Evolutionary conservation across 2,113 vertebrate genomes (phyloP), one percentile per base, ranked within the genome.

Genomic region (Pachypanchax playfairii): DNA sequence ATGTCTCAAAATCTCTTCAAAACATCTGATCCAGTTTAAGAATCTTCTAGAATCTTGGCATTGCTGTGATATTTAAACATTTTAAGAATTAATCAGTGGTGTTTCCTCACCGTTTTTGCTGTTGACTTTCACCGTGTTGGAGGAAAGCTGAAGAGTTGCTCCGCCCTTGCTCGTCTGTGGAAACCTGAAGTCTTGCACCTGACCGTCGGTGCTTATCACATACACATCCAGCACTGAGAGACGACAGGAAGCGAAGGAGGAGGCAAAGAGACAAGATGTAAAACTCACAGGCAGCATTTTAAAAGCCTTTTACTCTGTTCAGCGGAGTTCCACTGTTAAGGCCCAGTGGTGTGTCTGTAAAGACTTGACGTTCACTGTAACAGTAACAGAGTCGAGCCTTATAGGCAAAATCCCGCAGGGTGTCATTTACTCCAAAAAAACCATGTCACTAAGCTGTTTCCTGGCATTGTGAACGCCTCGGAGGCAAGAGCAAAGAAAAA

Each of bases 51-150:
- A 36, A 29, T 26, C 1, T 55, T 12, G 35, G 28, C n/a, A 46
- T 35, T 33, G 26, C 22, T 0, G 29, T 25, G 39, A 44, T 11
- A 31, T 0, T n/a, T 42, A 15, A 51, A 18, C 17, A 35, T 12
- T 26, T 10, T 20, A 10, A 3, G 7, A 13, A 22, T 6, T 10
- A 17, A 14, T 7, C 2, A 12, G 10, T 31, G 7, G 28, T 1
- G 2, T 39, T 49, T 1, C 64, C 94, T 93, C 87, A 99, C 97
- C 96, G 0, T 96, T 99, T 82, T 96, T 95, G 87, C 96, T 99
- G 93, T 99, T 98, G 79, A 96, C 94, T 83, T 99, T 98, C 88
- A 99, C 95, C 0, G 96, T 98, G 88, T 95, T 96, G 58, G 96
- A 94, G 8, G 96, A 98, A 14, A 99, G 93, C 57, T 97, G 95